phyloP scores from a whole-genome alignment of 2,113 vertebrate species.

The Rafetus swinhoei region DNA sequence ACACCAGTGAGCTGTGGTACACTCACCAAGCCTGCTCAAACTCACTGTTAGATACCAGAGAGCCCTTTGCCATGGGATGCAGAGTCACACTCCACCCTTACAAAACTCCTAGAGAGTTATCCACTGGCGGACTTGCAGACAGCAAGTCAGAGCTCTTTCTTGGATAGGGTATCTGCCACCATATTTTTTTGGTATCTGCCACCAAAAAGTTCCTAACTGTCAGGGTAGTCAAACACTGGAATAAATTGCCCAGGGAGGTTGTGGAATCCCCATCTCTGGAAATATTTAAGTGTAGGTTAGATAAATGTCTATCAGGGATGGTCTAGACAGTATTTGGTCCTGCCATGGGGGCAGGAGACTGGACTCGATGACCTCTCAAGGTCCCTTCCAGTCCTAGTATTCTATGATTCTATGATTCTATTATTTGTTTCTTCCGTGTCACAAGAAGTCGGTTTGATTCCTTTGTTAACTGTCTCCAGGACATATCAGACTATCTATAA shows the following conservation, averaged over 20 bases:
- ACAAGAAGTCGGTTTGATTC: background rate
- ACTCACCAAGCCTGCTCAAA: background rate
- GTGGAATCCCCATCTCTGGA: no score
- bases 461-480: background rate
- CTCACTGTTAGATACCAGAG: background rate
- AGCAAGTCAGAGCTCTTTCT: background rate
- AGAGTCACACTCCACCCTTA: background rate
- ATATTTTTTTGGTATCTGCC: background rate
- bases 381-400: no score
- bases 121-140: background rate
- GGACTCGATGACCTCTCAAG: no score
- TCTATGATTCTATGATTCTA: no score
- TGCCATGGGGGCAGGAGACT: no score
- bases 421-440: background rate
- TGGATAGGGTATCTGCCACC: background rate
- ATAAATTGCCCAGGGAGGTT: no score
- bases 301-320: no score
- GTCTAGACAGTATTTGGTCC: no score
- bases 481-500: background rate
- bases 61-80: background rate
- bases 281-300: no score
- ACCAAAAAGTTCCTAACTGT: no score
- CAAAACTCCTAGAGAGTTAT: background rate
- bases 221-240: no score
- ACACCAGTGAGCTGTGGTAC: background rate